A percentile compares a stretch with the other conserved stretches of the same genome.
phyloP scores from a whole-genome alignment of 2,888 invertebrate species.

The Lithophane socia region DNA sequence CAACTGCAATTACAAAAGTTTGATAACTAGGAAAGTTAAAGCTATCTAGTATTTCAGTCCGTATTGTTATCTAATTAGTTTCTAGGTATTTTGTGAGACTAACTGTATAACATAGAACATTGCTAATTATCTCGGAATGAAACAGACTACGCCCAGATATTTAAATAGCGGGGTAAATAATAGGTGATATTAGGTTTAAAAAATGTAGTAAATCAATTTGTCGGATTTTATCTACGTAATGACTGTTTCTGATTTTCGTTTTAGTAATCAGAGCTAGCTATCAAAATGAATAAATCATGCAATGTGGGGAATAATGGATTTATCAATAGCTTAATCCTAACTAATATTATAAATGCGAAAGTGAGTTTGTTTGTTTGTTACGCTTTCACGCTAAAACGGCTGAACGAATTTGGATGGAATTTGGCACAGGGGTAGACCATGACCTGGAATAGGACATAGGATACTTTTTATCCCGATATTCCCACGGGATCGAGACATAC shows the following conservation, averaged over 20 bases:
- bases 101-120: conserved; percentile 15
- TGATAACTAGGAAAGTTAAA: conserved; percentile 68
- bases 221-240: conserved; percentile 25
- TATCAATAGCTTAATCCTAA: conserved; percentile 23
- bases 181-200: not conserved
- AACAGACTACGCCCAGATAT: not conserved
- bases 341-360: no score
- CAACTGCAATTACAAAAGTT: conserved; percentile 72
- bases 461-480: no score
- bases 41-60: conserved; percentile 60
- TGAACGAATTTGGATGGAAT: no score
- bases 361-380: no score
- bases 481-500: no score
- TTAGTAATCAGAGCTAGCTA: conserved; percentile 23
- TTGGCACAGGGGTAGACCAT: no score
- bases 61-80: conserved; percentile 62
- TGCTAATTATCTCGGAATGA: conserved; percentile 24
- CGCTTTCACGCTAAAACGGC: no score
- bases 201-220: conserved; percentile 19
- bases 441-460: no score
- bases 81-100: conserved; percentile 44
- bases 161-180: conserved; percentile 5
- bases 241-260: not conserved
- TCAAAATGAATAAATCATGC: conserved; percentile 29
- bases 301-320: not conserved